Evolutionary conservation across 1,140 invertebrate species (phyloP), one percentile per base, ranked within the genome.

Genomic region (Heliconius himera): DNA sequence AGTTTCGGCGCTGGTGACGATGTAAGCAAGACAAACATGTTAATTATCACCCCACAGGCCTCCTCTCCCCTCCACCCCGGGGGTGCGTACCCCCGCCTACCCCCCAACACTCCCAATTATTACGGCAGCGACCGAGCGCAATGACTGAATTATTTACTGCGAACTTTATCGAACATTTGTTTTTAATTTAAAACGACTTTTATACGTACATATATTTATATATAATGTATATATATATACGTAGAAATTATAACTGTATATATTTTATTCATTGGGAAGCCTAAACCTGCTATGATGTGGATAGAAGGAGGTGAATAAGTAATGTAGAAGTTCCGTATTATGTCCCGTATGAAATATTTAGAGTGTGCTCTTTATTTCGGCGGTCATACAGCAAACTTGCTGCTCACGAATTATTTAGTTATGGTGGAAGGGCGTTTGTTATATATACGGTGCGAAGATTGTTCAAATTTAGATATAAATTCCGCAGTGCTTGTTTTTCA

Each of bases 21-120:
- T 91, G 90, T 92, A 91, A 93, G 91, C 89, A 92, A 94, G 89
- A 91, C 92, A 94, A 94, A 94, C 91, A 93, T 92, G 91, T 93
- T 93, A 93, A 93, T 92, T 93, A 92, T 89, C 88, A 84, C 84
- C 85, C 88, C 83, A 84, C 83, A 74, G 77, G 56, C 77, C 54
- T 80, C 77, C 77, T 70, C 76, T 8, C 22, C 77, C 70, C 83
- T 70, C 72, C 54, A 49, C 72, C 76, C 75, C 33, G 29, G n/a
- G 26, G 26, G 26, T 26, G 26, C 75, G 11, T 73, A 26, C 70
- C 33, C 76, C 74, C n/a, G n/a, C 72, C 51, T 33, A 74, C 82
- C 41, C 77, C 79, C 82, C 77, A 76, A 78, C 82, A 81, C 79
- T 87, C 85, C 88, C 88, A 87, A 90, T 89, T 91, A 89, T 85